Evolutionary conservation across 2,113 vertebrate species (phyloP).

Genomic region (Siniperca chuatsi): DNA sequence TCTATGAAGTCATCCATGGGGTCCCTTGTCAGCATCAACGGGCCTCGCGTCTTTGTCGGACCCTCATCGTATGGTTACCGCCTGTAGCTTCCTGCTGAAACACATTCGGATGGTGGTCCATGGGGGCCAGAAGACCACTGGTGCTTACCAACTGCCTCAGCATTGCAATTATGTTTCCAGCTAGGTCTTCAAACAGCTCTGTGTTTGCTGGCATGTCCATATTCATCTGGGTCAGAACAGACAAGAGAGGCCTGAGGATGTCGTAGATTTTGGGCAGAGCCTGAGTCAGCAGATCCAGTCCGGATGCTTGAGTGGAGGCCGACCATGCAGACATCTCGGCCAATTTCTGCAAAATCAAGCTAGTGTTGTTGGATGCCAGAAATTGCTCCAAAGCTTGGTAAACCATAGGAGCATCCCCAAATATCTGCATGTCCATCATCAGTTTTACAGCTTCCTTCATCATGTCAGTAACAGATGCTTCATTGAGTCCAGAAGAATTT

Average conservation of each 20-base stretch:
- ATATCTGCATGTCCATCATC: constrained; percentile 54
- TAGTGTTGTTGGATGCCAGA: constrained; percentile 52
- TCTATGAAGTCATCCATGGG: constrained; percentile 80
- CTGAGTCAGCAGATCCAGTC: constrained; percentile 74
- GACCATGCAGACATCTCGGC: constrained; percentile 71
- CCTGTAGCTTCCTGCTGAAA: constrained; percentile 6
- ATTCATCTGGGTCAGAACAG: constrained; percentile 36
- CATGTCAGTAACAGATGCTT: constrained; percentile 26
- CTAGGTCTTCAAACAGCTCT: constrained; percentile 60
- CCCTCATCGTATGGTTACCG: neutral
- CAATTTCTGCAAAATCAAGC: constrained; percentile 49
- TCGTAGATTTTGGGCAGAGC: constrained; percentile 62
- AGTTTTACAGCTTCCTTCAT: constrained; percentile 49
- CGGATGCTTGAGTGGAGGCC: constrained; percentile 57
- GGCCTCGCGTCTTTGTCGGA: constrained; percentile 47
- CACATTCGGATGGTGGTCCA: constrained; percentile 13
- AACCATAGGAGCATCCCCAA: constrained; percentile 64
- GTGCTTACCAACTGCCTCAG: constrained; percentile 65
- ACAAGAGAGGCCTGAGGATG: constrained; percentile 54
- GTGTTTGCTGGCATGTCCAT: constrained; percentile 19
- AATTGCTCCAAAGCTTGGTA: constrained; percentile 70
- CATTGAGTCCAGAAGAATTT: constrained; percentile 26
- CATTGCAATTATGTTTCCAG: constrained; percentile 61
- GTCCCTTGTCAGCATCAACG: constrained; percentile 15
- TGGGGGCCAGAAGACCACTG: constrained; percentile 30